Conservation (phyloP, 2,113 vertebrate genomes). For the Chaetodon auriga region DNA sequence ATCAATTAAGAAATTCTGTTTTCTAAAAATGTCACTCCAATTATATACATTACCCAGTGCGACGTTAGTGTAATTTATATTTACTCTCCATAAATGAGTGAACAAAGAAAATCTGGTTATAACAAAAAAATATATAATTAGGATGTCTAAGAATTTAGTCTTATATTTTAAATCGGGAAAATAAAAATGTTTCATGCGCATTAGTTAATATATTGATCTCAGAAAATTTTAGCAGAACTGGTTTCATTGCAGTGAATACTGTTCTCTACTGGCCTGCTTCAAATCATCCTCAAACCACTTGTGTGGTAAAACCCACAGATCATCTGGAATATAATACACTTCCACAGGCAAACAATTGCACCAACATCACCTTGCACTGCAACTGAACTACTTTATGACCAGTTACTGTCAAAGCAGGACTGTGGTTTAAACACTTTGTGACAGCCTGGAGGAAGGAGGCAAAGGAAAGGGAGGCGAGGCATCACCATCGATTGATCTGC, state of each 20-base stretch:
- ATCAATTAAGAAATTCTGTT: constrained; percentile 15
- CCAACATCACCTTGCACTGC: not conserved
- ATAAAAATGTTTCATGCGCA: not conserved
- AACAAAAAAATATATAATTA: not conserved
- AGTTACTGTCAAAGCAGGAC: constrained; percentile 22
- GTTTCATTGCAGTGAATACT: not conserved
- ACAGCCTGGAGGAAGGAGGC: constrained; percentile 34
- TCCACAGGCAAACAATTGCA: not conserved
- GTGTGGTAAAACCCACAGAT: not conserved
- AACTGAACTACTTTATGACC: constrained; percentile 18
- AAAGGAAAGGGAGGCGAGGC: constrained; percentile 2
- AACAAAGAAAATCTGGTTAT: not conserved
- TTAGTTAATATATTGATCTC: not conserved
- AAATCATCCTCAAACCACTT: not conserved
- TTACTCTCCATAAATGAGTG: not conserved
- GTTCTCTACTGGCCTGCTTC: not conserved
- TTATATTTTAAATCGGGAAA: not conserved
- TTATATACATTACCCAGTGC: not conserved
- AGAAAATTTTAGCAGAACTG: not conserved
- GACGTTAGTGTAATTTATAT: not conserved
- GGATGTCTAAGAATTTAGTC: not conserved
- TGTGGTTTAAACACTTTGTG: constrained; percentile 24
- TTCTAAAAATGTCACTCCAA: constrained; percentile 16
- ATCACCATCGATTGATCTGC: constrained; percentile 45
- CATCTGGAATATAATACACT: not conserved